Percentiles rank a stretch among this genome's conserved stretches.
Conservation (phyloP, 1,140 invertebrate genomes). For the Anthonomus grandis region DNA sequence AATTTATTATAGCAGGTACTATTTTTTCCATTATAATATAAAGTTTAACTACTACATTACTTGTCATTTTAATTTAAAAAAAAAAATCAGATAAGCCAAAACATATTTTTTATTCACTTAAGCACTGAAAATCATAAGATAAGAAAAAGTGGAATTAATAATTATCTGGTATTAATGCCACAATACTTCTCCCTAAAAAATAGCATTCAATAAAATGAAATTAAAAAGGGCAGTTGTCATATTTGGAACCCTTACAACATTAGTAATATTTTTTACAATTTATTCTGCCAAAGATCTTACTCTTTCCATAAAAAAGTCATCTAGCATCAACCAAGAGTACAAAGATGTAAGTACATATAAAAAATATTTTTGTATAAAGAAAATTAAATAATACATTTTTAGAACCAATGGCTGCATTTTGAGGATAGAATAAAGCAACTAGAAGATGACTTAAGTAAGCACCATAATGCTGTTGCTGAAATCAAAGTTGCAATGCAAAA, state of each 20-base stretch:
- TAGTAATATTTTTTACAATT: conserved; percentile 39
- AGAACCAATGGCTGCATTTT: conserved; percentile 67
- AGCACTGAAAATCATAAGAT: too few relatives aligned
- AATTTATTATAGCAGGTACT: too few relatives aligned
- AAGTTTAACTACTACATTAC: too few relatives aligned
- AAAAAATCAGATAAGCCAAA: too few relatives aligned
- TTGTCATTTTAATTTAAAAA: too few relatives aligned
- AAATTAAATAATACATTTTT: conserved; percentile 28
- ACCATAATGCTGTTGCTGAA: conserved; percentile 58
- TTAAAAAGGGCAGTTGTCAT: conserved; percentile 38
- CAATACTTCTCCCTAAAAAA: too few relatives aligned
- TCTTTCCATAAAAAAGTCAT: conserved; percentile 29
- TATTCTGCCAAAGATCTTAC: conserved; percentile 41
- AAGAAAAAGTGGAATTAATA: too few relatives aligned
- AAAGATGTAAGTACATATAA: conserved; percentile 35
- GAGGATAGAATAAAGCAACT: conserved; percentile 61
- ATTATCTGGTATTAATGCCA: too few relatives aligned
- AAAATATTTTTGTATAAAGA: background rate
- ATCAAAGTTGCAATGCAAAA: conserved; percentile 53
- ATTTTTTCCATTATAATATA: too few relatives aligned
- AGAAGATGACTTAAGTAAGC: conserved; percentile 60
- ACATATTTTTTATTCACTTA: too few relatives aligned
- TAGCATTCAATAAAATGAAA: conserved; percentile 35
- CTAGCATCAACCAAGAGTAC: conserved; percentile 37
- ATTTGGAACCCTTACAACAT: conserved; percentile 31